These are phyloP conservation scores for Ptychadena robeensis DNA, from an alignment of 2,797 vertebrate species.

Conservation along the genomic window DNA sequence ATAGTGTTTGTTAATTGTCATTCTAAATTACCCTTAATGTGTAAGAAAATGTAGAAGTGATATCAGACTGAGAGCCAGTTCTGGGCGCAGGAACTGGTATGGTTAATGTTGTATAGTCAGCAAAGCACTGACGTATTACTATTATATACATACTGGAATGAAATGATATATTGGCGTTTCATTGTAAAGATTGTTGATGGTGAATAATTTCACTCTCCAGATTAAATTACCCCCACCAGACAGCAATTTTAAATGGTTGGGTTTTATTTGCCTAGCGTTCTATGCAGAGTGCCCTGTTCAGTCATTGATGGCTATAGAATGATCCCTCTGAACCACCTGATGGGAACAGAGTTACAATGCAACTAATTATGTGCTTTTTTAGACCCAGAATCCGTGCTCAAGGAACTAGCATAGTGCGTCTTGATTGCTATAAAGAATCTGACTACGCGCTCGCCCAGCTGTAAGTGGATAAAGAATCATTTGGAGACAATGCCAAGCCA, in stretches of 20 bases:
- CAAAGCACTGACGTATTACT: background rate
- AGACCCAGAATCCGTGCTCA: conserved; percentile 25
- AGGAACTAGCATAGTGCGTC: conserved; percentile 2
- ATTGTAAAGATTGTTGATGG: background rate
- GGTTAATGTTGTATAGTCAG: too few species aligned
- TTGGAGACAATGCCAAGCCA: conserved; percentile 32
- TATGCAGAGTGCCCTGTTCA: background rate
- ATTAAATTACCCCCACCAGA: background rate
- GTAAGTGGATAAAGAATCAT: conserved; percentile 30
- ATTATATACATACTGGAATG: background rate
- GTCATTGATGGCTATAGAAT: background rate
- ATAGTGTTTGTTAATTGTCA: too few species aligned
- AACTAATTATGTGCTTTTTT: conserved; percentile 35
- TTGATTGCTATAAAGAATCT: conserved; percentile 32
- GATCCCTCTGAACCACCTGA: conserved; percentile 5
- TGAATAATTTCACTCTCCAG: background rate
- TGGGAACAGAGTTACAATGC: conserved; percentile 21
- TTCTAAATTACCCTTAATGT: too few species aligned
- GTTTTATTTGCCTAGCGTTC: background rate
- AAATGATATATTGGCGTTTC: background rate
- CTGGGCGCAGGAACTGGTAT: too few species aligned
- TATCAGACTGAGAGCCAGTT: too few species aligned
- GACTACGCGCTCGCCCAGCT: conserved; percentile 18
- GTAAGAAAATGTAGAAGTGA: too few species aligned
- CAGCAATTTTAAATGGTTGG: background rate